Conservation (phyloP, 2,888 invertebrate species). For the Pantelozetes paolii region DNA sequence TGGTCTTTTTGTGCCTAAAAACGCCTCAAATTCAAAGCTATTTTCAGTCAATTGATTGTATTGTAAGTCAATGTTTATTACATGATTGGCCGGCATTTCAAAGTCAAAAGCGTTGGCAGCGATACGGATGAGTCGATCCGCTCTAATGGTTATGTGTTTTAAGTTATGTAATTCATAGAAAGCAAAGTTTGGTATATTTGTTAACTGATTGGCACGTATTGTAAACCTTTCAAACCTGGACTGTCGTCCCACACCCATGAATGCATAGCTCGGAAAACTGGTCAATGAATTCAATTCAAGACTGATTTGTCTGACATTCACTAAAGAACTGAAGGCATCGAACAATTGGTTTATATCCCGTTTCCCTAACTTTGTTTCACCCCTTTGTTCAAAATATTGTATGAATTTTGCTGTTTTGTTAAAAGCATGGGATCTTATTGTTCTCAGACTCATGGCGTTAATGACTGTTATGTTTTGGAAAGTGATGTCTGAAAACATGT, state of each 20-base stretch:
- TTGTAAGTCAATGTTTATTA: conserved; percentile 32
- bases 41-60: conserved; percentile 30
- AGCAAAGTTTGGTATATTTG: conserved; percentile 33
- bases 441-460: conserved; percentile 3
- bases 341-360: conserved; percentile 25
- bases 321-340: conserved; percentile 35
- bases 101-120: conserved; percentile 39
- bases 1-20: conserved; percentile 27
- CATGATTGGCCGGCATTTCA: conserved; percentile 21
- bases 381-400: not conserved
- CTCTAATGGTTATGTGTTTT: not conserved
- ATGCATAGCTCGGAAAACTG: conserved; percentile 11
- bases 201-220: conserved; percentile 1
- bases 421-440: conserved; percentile 16
- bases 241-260: not conserved
- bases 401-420: conserved; percentile 20
- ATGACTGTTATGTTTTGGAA: conserved; percentile 35
- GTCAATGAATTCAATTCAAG: conserved; percentile 22
- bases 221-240: conserved; percentile 7
- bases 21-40: conserved; percentile 35
- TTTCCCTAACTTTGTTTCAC: conserved; percentile 31
- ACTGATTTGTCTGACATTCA: conserved; percentile 34
- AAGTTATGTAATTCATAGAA: conserved; percentile 34
- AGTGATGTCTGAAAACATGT: conserved; percentile 31
- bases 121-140: not conserved